Evolutionary conservation across 2,797 vertebrate species (phyloP), one percentile per base, ranked within the genome.

Genomic region (Aselliscus stoliczkanus): DNA sequence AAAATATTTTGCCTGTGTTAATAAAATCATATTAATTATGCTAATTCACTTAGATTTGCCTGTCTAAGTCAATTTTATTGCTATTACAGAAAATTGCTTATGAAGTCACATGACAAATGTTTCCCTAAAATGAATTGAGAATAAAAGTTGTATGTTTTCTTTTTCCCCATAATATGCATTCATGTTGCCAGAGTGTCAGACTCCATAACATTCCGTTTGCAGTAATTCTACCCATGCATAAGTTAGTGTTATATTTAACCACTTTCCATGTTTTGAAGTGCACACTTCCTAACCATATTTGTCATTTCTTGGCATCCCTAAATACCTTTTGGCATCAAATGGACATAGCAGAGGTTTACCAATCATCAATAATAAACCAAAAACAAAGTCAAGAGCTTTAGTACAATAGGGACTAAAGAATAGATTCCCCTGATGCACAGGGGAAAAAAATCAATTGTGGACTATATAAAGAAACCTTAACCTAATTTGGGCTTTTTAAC

Each of bases 11-110:
- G 79, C 60, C 89, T 75, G 7, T 25, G 90, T 93, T 95, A 97
- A 93, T 96, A 81, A 94, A 95, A 83, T 95, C 93, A 86, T 81
- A 97, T 95, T 94, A 97, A 97, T 96, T 95, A 79, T 95, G 93
- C 95, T 96, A 95, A 97, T 95, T 97, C 65, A 81, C 85, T 95
- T 93, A 96, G 95, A 80, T 70, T 90, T 76, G 79, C 69, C 89
- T 92, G 84, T 96, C 91, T 67, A 95, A 97, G 50, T 92, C 14
- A 93, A 89, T 94, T 97, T 93, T 60, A 77, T 84, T 93, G 90
- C 81, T 83, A 90, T 83, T 85, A 83, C 34, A 96, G 84, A 97
- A 92, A 96, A 97, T 96, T 93, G 82, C 73, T 92, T 93, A 84
- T 88, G 96, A 97, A 65, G 27, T 92, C 95, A 95, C 84, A 96